Evolutionary conservation across 1,140 invertebrate species (phyloP).

Genomic region (Bacillus rossius): DNA sequence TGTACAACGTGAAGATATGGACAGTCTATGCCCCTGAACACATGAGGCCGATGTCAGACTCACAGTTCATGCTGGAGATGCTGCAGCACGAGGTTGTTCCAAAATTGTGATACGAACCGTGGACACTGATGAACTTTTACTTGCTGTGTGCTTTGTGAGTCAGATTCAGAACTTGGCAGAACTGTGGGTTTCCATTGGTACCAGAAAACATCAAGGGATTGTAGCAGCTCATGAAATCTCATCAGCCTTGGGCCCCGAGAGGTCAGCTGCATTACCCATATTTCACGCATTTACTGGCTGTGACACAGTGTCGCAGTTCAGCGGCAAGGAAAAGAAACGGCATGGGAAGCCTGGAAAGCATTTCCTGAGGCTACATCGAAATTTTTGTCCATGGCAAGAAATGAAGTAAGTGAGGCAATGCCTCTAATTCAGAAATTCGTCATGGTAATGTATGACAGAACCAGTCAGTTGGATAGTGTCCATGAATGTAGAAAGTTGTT

Average conservation of each 20-base stretch:
- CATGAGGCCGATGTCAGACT: constrained; percentile 17
- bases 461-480: neutral
- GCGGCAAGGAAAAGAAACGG: constrained; percentile 1
- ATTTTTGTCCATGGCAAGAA: neutral
- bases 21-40: constrained; percentile 10
- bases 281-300: constrained; percentile 5
- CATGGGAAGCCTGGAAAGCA: constrained; percentile 5
- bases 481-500: constrained; percentile 3
- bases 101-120: constrained; percentile 14
- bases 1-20: neutral
- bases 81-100: constrained; percentile 12
- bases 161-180: constrained; percentile 2
- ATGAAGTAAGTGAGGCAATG: neutral
- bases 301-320: constrained; percentile 1
- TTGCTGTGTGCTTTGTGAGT: constrained; percentile 3
- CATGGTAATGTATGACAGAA: neutral
- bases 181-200: constrained; percentile 18
- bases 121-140: constrained; percentile 14
- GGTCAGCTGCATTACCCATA: constrained; percentile 1
- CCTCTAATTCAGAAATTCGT: neutral
- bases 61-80: constrained; percentile 18
- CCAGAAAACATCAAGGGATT: constrained; percentile 13
- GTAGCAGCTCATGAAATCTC: constrained; percentile 15
- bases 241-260: constrained; percentile 10
- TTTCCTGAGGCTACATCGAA: neutral